A percentile compares a stretch with the other conserved stretches of the same genome.
Conservation (phyloP, 2,888 invertebrate species). For the Craniophora ligustri region DNA sequence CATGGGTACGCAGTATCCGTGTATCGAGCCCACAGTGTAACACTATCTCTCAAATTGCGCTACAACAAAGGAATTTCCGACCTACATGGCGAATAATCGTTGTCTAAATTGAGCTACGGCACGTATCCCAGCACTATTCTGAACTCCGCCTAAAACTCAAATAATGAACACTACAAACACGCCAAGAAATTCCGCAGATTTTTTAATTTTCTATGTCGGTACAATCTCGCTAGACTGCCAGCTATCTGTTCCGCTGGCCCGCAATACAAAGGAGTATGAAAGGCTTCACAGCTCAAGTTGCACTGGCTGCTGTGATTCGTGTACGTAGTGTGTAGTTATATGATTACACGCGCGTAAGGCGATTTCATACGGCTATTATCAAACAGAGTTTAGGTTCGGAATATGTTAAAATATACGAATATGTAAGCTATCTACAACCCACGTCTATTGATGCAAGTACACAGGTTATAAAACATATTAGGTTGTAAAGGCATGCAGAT, state of each 20-base stretch:
- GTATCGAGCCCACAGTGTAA: not conserved
- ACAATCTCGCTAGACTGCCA: constrained; percentile 7
- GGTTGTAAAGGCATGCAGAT: constrained; percentile 15
- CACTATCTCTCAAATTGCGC: not conserved
- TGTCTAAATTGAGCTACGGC: no score
- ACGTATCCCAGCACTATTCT: constrained; percentile 1
- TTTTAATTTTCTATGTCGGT: constrained; percentile 41
- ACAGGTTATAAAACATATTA: not conserved
- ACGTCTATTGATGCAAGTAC: not conserved
- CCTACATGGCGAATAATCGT: no score
- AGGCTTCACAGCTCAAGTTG: constrained; percentile 20
- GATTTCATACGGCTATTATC: constrained; percentile 43
- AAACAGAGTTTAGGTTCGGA: constrained; percentile 14
- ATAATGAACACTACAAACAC: constrained; percentile 14
- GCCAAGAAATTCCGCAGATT: constrained; percentile 41
- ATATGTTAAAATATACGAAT: constrained; percentile 18
- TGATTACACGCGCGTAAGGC: constrained; percentile 38
- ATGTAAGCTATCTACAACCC: not conserved
- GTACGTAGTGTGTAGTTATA: constrained; percentile 32
- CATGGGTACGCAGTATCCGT: not conserved
- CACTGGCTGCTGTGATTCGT: constrained; percentile 13
- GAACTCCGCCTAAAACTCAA: constrained; percentile 10
- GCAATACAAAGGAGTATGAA: constrained; percentile 14
- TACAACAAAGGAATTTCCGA: not conserved
- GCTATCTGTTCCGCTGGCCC: constrained; percentile 17